Conservation (phyloP, 2,113 vertebrate genomes). For the Ancistrus triradiatus region DNA sequence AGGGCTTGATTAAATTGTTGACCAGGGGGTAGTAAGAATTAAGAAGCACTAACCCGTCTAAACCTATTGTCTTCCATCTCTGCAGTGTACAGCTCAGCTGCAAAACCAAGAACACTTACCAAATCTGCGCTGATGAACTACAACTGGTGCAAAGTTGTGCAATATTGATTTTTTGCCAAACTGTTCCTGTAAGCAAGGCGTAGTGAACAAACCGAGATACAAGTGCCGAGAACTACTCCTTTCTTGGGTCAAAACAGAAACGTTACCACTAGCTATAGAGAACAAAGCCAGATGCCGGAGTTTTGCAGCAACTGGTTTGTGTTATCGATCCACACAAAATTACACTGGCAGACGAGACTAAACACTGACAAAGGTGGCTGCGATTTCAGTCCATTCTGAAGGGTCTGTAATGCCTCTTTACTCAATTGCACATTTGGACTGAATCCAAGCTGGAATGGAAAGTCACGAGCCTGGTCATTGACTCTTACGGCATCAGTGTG, state of each 20-base stretch:
- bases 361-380: not conserved
- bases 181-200: too few species aligned
- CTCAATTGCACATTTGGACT: conserved; percentile 22
- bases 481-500: conserved; percentile 21
- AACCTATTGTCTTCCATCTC: too few species aligned
- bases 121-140: too few species aligned
- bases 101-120: too few species aligned
- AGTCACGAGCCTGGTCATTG: conserved; percentile 25
- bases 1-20: too few species aligned
- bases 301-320: conserved; percentile 4
- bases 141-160: too few species aligned
- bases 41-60: too few species aligned
- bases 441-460: conserved; percentile 5
- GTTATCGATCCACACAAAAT: conserved; percentile 20
- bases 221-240: too few species aligned
- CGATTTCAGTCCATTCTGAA: conserved; percentile 2
- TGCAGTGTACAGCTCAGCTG: too few species aligned
- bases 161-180: too few species aligned
- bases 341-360: not conserved
- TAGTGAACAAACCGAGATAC: too few species aligned
- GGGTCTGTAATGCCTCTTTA: conserved; percentile 40
- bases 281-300: not conserved
- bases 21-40: too few species aligned
- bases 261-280: not conserved
- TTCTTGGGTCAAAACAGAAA: not conserved